Evolutionary conservation across 2,113 vertebrate species (phyloP).

Genomic region (Poecilia latipinna): DNA sequence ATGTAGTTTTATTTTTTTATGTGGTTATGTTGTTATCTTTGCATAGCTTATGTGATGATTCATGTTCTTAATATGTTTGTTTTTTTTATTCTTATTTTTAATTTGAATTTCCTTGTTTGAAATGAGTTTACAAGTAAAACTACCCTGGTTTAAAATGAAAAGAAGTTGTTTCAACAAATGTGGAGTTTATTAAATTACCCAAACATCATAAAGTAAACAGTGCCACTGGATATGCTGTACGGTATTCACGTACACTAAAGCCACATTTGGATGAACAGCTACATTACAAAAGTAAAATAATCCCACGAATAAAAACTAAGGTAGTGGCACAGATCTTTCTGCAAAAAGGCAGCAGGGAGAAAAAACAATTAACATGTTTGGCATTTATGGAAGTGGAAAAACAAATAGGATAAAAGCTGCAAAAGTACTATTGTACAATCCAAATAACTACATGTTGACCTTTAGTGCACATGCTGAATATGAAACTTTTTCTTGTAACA

Average conservation of each 20-base stretch:
- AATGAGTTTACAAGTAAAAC: background rate
- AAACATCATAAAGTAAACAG: constrained; percentile 70
- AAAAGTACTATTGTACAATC: constrained; percentile 70
- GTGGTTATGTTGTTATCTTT: too few relatives aligned
- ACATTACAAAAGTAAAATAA: constrained; percentile 74
- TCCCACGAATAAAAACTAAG: constrained; percentile 64
- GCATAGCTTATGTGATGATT: too few relatives aligned
- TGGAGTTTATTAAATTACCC: constrained; percentile 78
- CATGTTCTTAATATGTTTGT: too few relatives aligned
- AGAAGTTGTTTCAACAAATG: constrained; percentile 62
- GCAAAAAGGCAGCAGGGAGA: constrained; percentile 67
- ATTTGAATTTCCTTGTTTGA: background rate
- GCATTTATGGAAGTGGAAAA: constrained; percentile 66
- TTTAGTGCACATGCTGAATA: constrained; percentile 27
- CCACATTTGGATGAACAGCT: constrained; percentile 65
- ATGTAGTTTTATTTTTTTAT: too few relatives aligned
- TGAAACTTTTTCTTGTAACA: constrained; percentile 54
- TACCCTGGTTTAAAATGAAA: background rate
- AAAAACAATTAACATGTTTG: constrained; percentile 63
- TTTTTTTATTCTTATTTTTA: too few relatives aligned
- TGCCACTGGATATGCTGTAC: constrained; percentile 53
- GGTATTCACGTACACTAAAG: constrained; percentile 55
- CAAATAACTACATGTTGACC: constrained; percentile 57
- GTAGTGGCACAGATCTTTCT: constrained; percentile 67
- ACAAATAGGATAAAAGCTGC: constrained; percentile 55